A percentile compares a stretch with the other conserved stretches of the same genome.
These are phyloP conservation scores for Clarias fuscus DNA, from an alignment of 2,797 vertebrate species.

Conservation along the genomic window DNA sequence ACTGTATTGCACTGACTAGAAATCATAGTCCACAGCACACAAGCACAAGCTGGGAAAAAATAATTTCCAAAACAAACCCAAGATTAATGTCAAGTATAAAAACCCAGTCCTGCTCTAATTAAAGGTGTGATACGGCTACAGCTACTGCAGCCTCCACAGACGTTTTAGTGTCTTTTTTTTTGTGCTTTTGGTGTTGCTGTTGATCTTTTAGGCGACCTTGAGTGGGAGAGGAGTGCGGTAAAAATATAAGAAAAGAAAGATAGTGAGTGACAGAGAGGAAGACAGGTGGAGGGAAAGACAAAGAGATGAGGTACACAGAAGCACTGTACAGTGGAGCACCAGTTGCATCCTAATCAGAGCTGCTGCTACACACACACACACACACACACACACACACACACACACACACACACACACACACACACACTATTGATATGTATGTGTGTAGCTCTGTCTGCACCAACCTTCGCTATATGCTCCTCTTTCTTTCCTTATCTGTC, in stretches of 20 bases:
- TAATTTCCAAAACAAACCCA: background rate
- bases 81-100: background rate
- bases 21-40: background rate
- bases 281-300: conserved; percentile 3
- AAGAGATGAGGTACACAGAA: background rate
- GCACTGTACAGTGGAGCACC: background rate
- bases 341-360: conserved; percentile 1
- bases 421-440: background rate
- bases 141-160: background rate
- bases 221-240: background rate
- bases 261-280: background rate
- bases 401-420: background rate
- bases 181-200: background rate
- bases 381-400: conserved; percentile 8
- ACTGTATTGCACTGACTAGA: background rate
- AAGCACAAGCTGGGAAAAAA: background rate
- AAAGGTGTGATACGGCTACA: background rate
- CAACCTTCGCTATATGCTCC: background rate
- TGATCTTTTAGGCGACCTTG: background rate
- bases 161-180: background rate
- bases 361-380: background rate
- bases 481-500: conserved; percentile 33
- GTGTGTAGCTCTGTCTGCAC: background rate
- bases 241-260: background rate
- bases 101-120: background rate